Evolutionary conservation across 2,888 invertebrate species (phyloP), one percentile per base, ranked within the genome.

Genomic region (Thymelicus sylvestris): DNA sequence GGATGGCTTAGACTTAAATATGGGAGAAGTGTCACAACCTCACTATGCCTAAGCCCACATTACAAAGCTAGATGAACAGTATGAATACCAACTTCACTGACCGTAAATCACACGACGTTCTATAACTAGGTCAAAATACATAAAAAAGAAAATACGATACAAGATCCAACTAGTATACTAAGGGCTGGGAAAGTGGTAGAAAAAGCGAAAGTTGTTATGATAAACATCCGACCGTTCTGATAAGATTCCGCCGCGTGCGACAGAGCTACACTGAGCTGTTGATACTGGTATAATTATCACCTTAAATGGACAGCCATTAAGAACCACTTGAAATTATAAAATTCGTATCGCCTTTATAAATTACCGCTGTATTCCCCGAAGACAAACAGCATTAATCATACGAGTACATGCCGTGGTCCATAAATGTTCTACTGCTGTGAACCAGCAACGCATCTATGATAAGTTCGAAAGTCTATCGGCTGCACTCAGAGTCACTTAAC

Each of bases 141-240:
- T 6, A 39, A n/a, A 24, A 24, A 55, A 55, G 0, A 2, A 19
- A 24, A 12, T n/a, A 5, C 12, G 24, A 24, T 4, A 12, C 55
- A 24, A 52, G 52, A 7, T 0, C 24, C 4, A 55, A 55, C 55
- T 55, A 24, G 55, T 55, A 24, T 24, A 47, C 68, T 63, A 64
- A 76, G 76, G 76, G 76, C 74, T 12, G n/a, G 74, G 76, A 76
- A 76, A 76, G 76, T 76, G 72, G 74, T 63, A 50, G 66, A 62
- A 55, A 67, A 74, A 57, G 73, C 68, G 76, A 75, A 75, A 76
- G 75, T 68, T 67, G 74, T 65, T 68, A 64, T 50, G 55, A 66
- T 57, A 57, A 55, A 55, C 41, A 65, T 65, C 63, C 63, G 63
- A 52, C 66, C 57, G 19, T 44, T 59, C 47, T 44, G 64, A 64